Percentiles rank a stretch among this genome's conserved stretches.
phyloP scores from a whole-genome alignment of 2,888 invertebrate genomes.

The Isotomurus palustris region DNA sequence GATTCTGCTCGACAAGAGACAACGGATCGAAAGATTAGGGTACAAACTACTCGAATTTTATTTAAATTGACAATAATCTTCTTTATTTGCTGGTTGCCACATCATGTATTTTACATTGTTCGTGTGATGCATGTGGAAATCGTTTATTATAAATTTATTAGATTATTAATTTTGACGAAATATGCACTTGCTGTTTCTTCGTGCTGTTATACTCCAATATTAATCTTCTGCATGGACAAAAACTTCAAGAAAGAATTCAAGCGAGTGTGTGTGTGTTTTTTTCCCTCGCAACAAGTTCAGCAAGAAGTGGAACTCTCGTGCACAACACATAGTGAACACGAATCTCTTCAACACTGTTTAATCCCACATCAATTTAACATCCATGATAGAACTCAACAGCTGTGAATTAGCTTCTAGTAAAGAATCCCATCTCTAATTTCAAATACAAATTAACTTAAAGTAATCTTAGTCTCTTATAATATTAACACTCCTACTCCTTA shows the following conservation, averaged over 20 bases:
- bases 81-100: slow-evolving; percentile 89
- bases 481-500: no score
- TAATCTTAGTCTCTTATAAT: no score
- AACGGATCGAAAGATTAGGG: slow-evolving; percentile 80
- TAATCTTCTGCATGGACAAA: slow-evolving; percentile 90
- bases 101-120: slow-evolving; percentile 83
- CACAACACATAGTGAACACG: no score
- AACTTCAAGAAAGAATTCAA: slow-evolving; percentile 88
- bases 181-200: slow-evolving; percentile 73
- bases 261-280: slow-evolving; percentile 64
- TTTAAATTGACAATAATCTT: slow-evolving; percentile 97
- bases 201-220: slow-evolving; percentile 64
- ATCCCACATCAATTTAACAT: no score
- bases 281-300: no score
- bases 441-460: no score
- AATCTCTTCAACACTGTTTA: no score
- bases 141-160: slow-evolving; percentile 72
- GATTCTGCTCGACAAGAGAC: slow-evolving; percentile 84
- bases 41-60: slow-evolving; percentile 91
- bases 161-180: slow-evolving; percentile 61
- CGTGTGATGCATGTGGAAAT: slow-evolving; percentile 73
- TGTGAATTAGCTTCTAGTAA: no score
- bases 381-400: no score
- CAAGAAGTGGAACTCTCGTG: no score
- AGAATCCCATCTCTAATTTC: no score